Evolutionary conservation across 2,113 vertebrate genomes (phyloP).

Genomic region (Salvelinus fontinalis): DNA sequence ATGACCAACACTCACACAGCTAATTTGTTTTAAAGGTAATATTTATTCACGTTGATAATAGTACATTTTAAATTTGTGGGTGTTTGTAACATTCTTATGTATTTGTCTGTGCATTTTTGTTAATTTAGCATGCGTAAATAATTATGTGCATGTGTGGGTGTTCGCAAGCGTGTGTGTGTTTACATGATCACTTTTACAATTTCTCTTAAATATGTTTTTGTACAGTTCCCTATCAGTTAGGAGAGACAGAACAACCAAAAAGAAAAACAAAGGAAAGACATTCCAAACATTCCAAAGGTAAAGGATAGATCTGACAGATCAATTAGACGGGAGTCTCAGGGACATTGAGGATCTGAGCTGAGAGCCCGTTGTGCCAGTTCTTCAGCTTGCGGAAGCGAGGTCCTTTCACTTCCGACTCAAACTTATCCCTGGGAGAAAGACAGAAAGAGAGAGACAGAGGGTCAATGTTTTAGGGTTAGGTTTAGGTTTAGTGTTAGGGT

Average conservation of each 20-base stretch:
- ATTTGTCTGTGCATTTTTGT: slow-evolving; percentile 18
- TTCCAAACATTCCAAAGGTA: neutral
- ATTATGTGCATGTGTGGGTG: slow-evolving; percentile 12
- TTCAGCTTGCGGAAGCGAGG: slow-evolving; percentile 99
- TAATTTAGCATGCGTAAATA: slow-evolving; percentile 26
- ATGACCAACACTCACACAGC: neutral
- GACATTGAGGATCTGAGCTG: slow-evolving; percentile 97
- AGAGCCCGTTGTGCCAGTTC: slow-evolving; percentile 98
- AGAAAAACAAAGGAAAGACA: slow-evolving; percentile 44
- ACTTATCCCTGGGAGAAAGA: slow-evolving; percentile 89
- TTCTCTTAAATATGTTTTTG: slow-evolving; percentile 60
- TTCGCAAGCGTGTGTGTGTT: slow-evolving; percentile 10
- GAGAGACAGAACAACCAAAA: slow-evolving; percentile 50
- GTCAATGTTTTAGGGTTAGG: no score
- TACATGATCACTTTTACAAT: slow-evolving; percentile 38
- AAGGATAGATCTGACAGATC: slow-evolving; percentile 50
- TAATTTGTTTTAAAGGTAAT: slow-evolving; percentile 70
- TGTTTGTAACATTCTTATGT: slow-evolving; percentile 64
- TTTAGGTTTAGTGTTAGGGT: no score
- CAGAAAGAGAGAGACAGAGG: no score
- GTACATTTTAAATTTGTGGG: slow-evolving; percentile 57
- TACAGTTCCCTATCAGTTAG: slow-evolving; percentile 65
- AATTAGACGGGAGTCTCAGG: slow-evolving; percentile 53
- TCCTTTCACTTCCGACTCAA: slow-evolving; percentile 97
- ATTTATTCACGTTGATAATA: slow-evolving; percentile 80